These are phyloP conservation scores for Caenorhabditis tropicalis DNA, from an alignment of 1,140 invertebrate genomes.

Conservation along the genomic window DNA sequence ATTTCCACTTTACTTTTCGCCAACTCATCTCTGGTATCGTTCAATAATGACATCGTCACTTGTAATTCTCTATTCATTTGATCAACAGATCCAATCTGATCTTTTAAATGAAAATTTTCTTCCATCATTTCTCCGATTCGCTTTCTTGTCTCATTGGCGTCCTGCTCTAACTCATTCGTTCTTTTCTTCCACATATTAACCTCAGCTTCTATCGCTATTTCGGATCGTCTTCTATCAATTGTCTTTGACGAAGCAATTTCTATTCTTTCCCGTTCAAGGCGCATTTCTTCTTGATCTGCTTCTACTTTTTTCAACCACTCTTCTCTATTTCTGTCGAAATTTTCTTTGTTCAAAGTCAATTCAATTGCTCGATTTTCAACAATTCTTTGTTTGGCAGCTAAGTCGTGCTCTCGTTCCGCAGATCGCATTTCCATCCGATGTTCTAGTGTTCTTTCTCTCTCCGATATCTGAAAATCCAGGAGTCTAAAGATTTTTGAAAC, in stretches of 20 bases:
- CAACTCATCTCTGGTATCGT: not conserved
- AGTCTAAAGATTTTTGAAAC: too few relatives aligned
- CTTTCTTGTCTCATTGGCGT: not conserved
- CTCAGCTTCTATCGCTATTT: not conserved
- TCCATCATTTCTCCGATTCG: conserved; percentile 34
- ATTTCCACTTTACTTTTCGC: not conserved
- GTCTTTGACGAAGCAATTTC: not conserved
- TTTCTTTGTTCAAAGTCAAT: conserved; percentile 33
- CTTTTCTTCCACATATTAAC: conserved; percentile 19
- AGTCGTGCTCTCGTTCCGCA: not conserved
- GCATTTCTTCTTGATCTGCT: not conserved
- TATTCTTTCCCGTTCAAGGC: conserved; percentile 11
- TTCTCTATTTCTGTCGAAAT: conserved; percentile 1
- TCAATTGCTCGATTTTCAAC: conserved; percentile 26
- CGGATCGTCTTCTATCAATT: not conserved
- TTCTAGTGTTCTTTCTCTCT: conserved; percentile 6
- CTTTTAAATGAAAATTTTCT: conserved; percentile 10
- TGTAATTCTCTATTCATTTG: not conserved
- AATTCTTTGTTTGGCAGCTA: conserved; percentile 6
- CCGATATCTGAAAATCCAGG: not conserved
- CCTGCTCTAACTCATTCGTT: not conserved
- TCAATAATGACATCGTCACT: not conserved
- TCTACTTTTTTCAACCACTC: conserved; percentile 1
- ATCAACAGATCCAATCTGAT: not conserved
- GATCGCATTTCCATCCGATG: conserved; percentile 28